Conservation (phyloP, 1,140 invertebrate genomes). For the Drosophila melanogaster region DNA sequence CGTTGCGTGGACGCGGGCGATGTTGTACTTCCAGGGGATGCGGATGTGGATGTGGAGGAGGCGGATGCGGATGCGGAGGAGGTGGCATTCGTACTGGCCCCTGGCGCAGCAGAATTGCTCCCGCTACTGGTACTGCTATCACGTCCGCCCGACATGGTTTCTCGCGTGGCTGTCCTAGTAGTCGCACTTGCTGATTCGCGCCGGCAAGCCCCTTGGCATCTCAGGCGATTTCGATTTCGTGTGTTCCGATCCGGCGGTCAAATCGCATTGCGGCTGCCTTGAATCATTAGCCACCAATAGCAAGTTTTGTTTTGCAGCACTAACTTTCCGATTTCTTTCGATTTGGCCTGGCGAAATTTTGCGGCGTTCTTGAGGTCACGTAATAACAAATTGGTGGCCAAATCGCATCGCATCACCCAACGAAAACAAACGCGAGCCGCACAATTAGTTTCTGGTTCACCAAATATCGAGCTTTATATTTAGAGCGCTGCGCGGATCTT, state of each 20-base stretch:
- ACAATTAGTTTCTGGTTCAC: neutral
- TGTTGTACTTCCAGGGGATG: constrained; percentile 34
- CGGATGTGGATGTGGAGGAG: constrained; percentile 1
- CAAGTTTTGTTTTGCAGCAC: neutral
- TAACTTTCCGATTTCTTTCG: neutral
- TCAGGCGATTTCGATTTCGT: constrained; percentile 46
- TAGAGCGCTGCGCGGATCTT: neutral
- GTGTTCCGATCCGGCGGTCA: constrained; percentile 18
- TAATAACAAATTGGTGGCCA: constrained; percentile 57
- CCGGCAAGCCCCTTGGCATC: constrained; percentile 35
- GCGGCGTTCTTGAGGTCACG: constrained; percentile 55
- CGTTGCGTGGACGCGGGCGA: constrained; percentile 61
- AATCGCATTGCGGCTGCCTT: constrained; percentile 28
- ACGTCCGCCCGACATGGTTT: constrained; percentile 75
- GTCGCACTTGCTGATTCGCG: constrained; percentile 15
- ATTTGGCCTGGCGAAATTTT: constrained; percentile 27
- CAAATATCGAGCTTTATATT: too few relatives aligned
- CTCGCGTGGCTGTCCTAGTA: constrained; percentile 17
- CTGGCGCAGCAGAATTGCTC: constrained; percentile 28
- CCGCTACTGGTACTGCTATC: constrained; percentile 64
- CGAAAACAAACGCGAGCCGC: constrained; percentile 1
- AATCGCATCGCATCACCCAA: constrained; percentile 45
- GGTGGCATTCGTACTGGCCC: constrained; percentile 26
- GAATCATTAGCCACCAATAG: constrained; percentile 1
- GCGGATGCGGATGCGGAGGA: constrained; percentile 7